Evolutionary conservation across 2,113 vertebrate genomes (phyloP).

Genomic region (Orthonyx spaldingii): DNA sequence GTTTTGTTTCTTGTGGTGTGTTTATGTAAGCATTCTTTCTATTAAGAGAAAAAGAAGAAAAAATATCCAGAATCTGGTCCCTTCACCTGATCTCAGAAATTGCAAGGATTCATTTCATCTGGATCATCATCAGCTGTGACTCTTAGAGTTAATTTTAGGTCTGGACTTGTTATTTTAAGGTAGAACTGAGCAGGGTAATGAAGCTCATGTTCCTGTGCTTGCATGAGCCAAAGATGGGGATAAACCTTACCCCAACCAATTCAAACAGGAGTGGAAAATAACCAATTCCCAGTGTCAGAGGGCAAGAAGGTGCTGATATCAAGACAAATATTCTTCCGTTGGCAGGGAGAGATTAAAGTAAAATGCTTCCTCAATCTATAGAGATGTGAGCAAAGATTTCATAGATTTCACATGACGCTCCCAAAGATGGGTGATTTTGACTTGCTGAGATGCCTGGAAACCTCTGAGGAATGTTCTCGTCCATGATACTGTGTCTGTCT

Average conservation of each 20-base stretch:
- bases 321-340: neutral
- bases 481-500: accelerated
- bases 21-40: neutral
- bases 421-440: neutral
- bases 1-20: neutral
- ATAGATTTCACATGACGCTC: neutral
- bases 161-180: neutral
- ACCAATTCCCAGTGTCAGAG: neutral
- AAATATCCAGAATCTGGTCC: neutral
- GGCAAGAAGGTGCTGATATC: neutral
- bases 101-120: neutral
- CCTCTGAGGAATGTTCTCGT: neutral
- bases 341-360: neutral
- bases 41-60: neutral
- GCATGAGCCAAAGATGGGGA: accelerated
- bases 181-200: neutral
- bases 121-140: neutral
- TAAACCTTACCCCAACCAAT: neutral
- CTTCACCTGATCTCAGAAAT: neutral
- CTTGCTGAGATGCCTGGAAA: neutral
- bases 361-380: accelerated
- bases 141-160: neutral
- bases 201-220: neutral
- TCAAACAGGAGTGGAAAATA: neutral
- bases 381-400: neutral